A percentile compares a stretch with the other conserved stretches of the same genome.
phyloP scores from a whole-genome alignment of 2,113 vertebrate genomes.

The Callionymus lyra region DNA sequence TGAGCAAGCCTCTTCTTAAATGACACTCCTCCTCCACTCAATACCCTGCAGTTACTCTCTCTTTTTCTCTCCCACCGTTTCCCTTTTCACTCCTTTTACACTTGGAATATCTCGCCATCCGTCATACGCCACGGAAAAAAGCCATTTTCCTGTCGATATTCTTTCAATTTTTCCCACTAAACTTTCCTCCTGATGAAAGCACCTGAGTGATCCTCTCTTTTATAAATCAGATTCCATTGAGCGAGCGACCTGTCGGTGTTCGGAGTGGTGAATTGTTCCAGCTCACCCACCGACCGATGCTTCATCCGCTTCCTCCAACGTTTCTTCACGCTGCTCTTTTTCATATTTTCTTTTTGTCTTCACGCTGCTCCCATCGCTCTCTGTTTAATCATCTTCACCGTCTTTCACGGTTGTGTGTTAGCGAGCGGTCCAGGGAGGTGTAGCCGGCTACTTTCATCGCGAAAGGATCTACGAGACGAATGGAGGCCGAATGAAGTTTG shows the following conservation, averaged over 20 bases:
- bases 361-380: conserved; percentile 18
- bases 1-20: conserved; percentile 66
- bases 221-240: background rate
- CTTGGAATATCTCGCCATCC: too few species aligned
- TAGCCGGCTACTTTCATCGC: conserved; percentile 17
- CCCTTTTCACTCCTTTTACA: conserved; percentile 14
- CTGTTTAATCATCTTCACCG: conserved; percentile 42
- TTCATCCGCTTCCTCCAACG: conserved; percentile 26
- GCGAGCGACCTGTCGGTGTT: conserved; percentile 16
- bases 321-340: conserved; percentile 14
- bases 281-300: conserved; percentile 24
- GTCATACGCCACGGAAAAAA: conserved; percentile 11
- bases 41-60: conserved; percentile 47
- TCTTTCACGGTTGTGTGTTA: conserved; percentile 1
- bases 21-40: conserved; percentile 56
- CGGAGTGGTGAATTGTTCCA: conserved; percentile 29
- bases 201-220: conserved; percentile 5
- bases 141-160: conserved; percentile 33
- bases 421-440: conserved; percentile 15
- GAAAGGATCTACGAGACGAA: conserved; percentile 18
- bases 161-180: conserved; percentile 33
- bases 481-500: conserved; percentile 44
- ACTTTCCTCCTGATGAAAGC: conserved; percentile 29
- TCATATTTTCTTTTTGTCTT: conserved; percentile 20
- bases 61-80: conserved; percentile 11